Base-by-base conservation (phyloP, 2,888 invertebrate genomes). In the Apotomis turbidana region DNA sequence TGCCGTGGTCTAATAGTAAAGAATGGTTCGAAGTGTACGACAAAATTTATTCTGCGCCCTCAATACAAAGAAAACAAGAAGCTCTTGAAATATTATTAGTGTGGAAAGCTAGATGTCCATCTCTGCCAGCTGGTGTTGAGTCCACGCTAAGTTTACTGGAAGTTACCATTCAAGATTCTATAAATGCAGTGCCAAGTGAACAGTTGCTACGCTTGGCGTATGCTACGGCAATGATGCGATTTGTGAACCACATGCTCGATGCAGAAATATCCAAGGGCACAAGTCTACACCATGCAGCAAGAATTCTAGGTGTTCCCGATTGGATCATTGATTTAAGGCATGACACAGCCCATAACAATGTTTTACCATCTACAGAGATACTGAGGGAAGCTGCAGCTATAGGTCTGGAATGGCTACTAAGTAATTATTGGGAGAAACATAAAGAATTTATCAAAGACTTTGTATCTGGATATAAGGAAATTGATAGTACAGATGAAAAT, bases 281-380 rank as follows among this genome's bases (percentile, higher is more conserved):
- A 4, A 89, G 95, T 77, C 93, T 95, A 74, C 92, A 90, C 74
- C 90, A 93, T 79, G 95, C 95, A 49, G 96, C 96, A 0, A 93
- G 93, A 75, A 93, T 95, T 85, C 87, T 96, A 72, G 95, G 95
- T 57, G 94, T 97, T 55, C 97, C 97, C 0, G 95, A 95, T 74
- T 97, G 97, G 97, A 94, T 98, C 71, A 95, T 97, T 5, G 95
- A 96, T 76, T 85, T 97, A 67, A 93, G 97, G 68, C 97, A 98
- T 84, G 95, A 96, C 76, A 95, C 96, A 54, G 96, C 97, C 44
- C 97, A 98, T 84, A 95, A 95, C 68, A 94, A 95, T 76, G 93
- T 94, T 74, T 86, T 97, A 46, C 97, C 97, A 13, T 94, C 95
- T 0, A 84, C 96, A 44, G 90, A 90, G 58, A 87, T 95, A 64